A percentile compares a stretch with the other conserved stretches of the same genome.
Conservation (phyloP, 1,140 invertebrate species). For the Neodiprion lecontei region DNA sequence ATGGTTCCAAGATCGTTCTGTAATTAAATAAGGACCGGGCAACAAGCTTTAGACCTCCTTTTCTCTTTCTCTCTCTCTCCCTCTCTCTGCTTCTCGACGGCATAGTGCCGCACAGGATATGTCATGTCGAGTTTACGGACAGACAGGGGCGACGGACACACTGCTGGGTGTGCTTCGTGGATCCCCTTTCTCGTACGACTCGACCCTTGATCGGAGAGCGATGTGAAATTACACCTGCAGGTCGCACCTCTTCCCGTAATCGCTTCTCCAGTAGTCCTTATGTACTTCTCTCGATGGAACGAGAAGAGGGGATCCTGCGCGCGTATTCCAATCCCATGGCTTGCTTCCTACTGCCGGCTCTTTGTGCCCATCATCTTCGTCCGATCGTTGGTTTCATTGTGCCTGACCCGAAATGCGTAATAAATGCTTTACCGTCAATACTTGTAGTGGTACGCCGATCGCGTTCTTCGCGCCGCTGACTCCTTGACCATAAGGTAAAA, state of each 20-base stretch:
- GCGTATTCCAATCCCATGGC: no score
- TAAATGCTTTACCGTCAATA: conserved; percentile 25
- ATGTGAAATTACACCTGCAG: no score
- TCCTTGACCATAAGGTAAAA: no score
- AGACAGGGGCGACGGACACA: neutral
- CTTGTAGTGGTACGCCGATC: no score
- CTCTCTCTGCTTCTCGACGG: conserved; percentile 6
- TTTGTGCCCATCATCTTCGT: conserved; percentile 33
- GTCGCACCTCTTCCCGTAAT: conserved; percentile 36
- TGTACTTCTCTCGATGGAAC: no score
- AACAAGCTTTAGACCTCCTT: neutral
- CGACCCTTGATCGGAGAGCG: no score
- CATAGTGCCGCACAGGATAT: conserved; percentile 17
- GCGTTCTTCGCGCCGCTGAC: no score
- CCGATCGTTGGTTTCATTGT: conserved; percentile 37
- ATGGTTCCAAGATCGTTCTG: neutral
- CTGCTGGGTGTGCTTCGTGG: neutral
- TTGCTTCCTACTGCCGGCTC: conserved; percentile 12
- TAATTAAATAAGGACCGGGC: neutral
- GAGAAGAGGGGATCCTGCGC: no score
- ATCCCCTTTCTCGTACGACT: conserved; percentile 8
- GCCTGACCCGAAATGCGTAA: conserved; percentile 38
- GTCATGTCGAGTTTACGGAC: conserved; percentile 27
- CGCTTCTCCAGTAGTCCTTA: conserved; percentile 42
- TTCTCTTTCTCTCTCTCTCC: conserved; percentile 11